Base-by-base conservation (phyloP, 1,140 invertebrate genomes). In the Caenorhabditis remanei region DNA sequence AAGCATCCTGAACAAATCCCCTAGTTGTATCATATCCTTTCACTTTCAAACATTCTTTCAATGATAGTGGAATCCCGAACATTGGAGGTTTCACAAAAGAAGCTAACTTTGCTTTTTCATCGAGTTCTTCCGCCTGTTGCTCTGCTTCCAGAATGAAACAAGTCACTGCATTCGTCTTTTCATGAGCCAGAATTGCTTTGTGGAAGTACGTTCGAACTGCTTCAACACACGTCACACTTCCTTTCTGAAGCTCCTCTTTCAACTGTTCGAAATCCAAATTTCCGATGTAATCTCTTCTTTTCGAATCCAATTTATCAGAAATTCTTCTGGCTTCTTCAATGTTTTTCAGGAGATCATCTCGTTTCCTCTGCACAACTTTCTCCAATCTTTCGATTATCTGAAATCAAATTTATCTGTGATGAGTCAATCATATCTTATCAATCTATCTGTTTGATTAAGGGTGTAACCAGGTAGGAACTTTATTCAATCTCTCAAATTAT, bases 1-100 rank as follows among this genome's bases (percentile, higher is more conserved):
- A 90, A 4, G 94, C 65, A 32, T 90, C 90, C 65, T 92, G 91
- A 9, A 92, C 90, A 41, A 92, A 90, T 7, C 93, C 93, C 11
- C 91, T 79, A n/a, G 93, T 94, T 16, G 90, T 89, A 85, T 94
- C 93, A 89, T 93, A 92, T 19, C 93, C 93, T 87, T 92, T 86
- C 7, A 93, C 89, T 41, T 55, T 61, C 43, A 90, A n/a, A 53
- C 87, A 87, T 67, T 90, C 89, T 63, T 90, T 90, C 58, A 90
- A 46, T 24, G 84, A 87, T 41, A 90, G 58, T n/a, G 89, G 89
- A 63, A 90, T 53, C 48, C 89, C 89, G 53, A 90, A 90, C 43
- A 90, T 50, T 2, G 89, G 63, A 5, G 89, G 89, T 58, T 90
- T 90, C 87, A 83, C 85, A 46, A 75, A 87, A 24, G 40, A 48